Base-by-base conservation (phyloP, 2,797 vertebrate genomes). In the Mormyrops boulengeri region DNA sequence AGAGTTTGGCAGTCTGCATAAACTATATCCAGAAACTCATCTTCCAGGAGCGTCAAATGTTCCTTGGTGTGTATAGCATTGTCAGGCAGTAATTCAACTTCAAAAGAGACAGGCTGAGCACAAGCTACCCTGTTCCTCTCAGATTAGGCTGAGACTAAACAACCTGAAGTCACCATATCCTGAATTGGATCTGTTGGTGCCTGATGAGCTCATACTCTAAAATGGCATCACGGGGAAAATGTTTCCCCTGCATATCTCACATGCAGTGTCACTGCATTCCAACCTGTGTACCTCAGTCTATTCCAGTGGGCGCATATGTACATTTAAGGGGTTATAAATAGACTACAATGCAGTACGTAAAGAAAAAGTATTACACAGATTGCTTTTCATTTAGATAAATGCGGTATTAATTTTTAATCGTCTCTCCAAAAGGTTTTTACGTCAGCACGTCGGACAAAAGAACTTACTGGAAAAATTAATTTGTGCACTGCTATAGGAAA, bases 221-320 rank as follows among this genome's bases (percentile, higher is more conserved):
- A 89, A 86, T 19, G 34, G 89, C 44, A 14, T 34, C 55, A 30
- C 89, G 47, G 60, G 14, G 89, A n/a, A 38, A 57, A 87, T 52
- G 22, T 50, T 52, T 53, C 85, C 85, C 47, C 85, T 87, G 84
- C 82, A 86, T 86, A 69, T 73, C 57, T 89, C 89, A 22, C 4
- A 47, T 86, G 84, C 38, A 41, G 57, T 89, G 60, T 86, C 89
- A 89, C 84, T 55, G 85, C 84, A 89, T 89, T 86, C 89, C 89
- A 52, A 34, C 57, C 82, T 86, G 41, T 12, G 47, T 86, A 50
- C 84, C 82, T 89, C 88, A 85, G 57, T 89, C 80, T 57, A 62
- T 82, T 80, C 50, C 50, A 80, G 77, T 89, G 4, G 9, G 9
- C 1, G 84, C 22, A 52, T 53, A 12, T 86, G 50, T 52, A 52